A percentile compares a stretch with the other conserved stretches of the same genome.
Evolutionary conservation across 1,140 invertebrate genomes (phyloP).

Genomic region (Drosophila baimaii): DNA sequence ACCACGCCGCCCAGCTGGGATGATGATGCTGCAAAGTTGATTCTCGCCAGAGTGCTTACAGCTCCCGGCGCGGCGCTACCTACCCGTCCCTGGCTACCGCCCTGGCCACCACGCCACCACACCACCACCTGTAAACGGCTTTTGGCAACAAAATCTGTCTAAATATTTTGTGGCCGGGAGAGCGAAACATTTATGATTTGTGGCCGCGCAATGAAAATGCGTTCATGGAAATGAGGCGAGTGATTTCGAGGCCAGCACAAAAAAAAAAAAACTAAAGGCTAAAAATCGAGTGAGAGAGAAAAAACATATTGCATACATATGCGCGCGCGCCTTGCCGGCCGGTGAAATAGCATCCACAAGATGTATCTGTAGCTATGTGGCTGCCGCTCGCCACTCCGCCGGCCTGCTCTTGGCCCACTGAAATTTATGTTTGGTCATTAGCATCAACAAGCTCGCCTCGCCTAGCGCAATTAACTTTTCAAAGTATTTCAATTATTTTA

Average conservation of each 20-base stretch:
- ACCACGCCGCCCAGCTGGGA: conserved; percentile 74
- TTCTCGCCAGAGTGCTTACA: conserved; percentile 15
- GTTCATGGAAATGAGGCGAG: conserved; percentile 64
- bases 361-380: conserved; percentile 27
- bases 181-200: conserved; percentile 68
- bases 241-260: conserved; percentile 35
- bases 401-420: conserved; percentile 42
- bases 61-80: not conserved
- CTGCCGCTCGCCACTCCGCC: conserved; percentile 9
- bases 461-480: conserved; percentile 72
- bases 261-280: conserved; percentile 12
- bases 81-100: not conserved
- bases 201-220: conserved; percentile 68
- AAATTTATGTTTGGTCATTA: conserved; percentile 80
- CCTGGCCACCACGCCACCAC: not conserved
- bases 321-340: conserved; percentile 68
- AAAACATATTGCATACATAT: conserved; percentile 82
- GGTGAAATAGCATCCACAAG: conserved; percentile 46
- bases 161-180: conserved; percentile 69
- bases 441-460: conserved; percentile 73
- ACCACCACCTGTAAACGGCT: conserved; percentile 71
- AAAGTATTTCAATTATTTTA: conserved; percentile 82
- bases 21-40: conserved; percentile 66
- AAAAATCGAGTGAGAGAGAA: conserved; percentile 21
- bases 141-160: conserved; percentile 65